phyloP scores from a whole-genome alignment of 2,113 vertebrate species.

The Microcebus murinus region DNA sequence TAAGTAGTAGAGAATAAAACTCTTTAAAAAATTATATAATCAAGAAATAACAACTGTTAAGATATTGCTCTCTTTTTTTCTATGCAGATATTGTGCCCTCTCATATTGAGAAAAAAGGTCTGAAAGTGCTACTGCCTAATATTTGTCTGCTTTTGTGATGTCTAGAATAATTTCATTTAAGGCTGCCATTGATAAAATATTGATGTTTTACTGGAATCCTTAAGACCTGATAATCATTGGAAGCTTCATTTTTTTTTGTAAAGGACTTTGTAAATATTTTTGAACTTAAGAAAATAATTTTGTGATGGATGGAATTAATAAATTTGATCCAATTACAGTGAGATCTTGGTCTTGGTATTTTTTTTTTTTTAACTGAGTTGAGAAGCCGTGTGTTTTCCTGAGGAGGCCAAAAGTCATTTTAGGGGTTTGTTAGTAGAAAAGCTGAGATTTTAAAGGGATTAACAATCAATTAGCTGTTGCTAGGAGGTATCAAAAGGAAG shows the following conservation, averaged over 20 bases:
- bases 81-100: background rate
- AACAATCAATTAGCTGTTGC: background rate
- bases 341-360: background rate
- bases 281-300: background rate
- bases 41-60: background rate
- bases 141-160: background rate
- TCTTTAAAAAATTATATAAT: background rate
- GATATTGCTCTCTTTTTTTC: background rate
- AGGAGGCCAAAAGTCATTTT: background rate
- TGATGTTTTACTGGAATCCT: background rate
- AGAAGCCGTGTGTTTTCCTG: constrained; percentile 1
- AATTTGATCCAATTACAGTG: background rate
- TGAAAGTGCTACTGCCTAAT: background rate
- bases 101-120: background rate
- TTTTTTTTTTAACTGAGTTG: background rate
- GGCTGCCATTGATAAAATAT: background rate
- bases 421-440: background rate
- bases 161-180: background rate
- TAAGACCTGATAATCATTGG: background rate
- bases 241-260: background rate
- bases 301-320: background rate
- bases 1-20: background rate
- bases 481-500: constrained; percentile 9
- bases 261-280: constrained; percentile 7
- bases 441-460: background rate